These are phyloP conservation scores for Spheniscus humboldti DNA, from an alignment of 2,797 vertebrate genomes.

Conservation along the genomic window DNA sequence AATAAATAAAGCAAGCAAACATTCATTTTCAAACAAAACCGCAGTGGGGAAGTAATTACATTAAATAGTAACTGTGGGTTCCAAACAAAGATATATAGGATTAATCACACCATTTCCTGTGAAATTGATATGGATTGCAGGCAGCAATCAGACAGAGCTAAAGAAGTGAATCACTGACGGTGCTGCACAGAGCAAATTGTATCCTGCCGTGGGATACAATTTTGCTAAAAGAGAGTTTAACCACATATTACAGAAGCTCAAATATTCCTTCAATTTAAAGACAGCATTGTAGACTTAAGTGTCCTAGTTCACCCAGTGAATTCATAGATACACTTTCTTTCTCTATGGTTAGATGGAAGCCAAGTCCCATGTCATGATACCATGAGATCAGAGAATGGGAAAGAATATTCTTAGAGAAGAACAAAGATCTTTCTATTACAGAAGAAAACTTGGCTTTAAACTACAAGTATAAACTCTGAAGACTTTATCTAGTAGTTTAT, in stretches of 20 bases:
- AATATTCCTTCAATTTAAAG: not conserved
- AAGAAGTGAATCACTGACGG: not conserved
- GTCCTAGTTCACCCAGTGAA: not conserved
- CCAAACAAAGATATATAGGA: not conserved
- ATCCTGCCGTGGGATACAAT: not conserved
- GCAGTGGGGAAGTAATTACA: not conserved
- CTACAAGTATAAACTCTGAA: not conserved
- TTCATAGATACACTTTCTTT: not conserved
- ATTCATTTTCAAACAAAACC: not conserved
- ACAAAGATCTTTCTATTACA: not conserved
- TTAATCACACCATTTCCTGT: not conserved
- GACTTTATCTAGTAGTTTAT: not conserved
- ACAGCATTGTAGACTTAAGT: rapidly evolving
- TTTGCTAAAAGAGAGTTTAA: not conserved
- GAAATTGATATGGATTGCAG: not conserved
- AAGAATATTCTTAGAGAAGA: not conserved
- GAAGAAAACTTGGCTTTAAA: not conserved
- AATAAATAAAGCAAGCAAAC: not conserved
- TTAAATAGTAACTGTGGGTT: not conserved
- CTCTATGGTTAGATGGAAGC: not conserved
- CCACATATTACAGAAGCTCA: not conserved
- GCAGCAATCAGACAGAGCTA: not conserved
- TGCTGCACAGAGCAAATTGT: not conserved
- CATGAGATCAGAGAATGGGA: not conserved
- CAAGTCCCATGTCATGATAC: not conserved